Evolutionary conservation across 1,140 invertebrate species (phyloP), one percentile per base, ranked within the genome.

Genomic region (Drosophila bocki): DNA sequence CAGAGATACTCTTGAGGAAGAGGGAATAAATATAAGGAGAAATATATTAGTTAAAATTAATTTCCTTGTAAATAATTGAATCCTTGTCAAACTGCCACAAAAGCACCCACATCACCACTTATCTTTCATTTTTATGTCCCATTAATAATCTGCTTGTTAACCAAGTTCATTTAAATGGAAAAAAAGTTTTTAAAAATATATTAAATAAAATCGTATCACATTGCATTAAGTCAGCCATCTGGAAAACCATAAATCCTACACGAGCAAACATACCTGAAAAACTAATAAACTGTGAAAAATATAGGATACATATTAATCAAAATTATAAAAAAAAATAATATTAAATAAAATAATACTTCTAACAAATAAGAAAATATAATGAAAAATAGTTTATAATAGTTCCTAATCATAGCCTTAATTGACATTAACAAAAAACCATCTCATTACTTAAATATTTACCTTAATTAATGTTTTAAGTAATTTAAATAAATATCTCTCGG

Each of bases 231-330:
- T 51, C 15, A 67, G 29, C 15, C 7, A 44, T 26, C 13, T 19
- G 58, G 19, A 39, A 70, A 60, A 33, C 41, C 35, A 69, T 45
- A 51, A 44, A 47, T 44, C 26, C 29, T 13, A 17, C 22, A 26
- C 1, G 12, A 57, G 22, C 15, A 44, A 67, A 42, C 2, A 37
- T 19, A 76, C 17, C 44, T 63, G 11, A 4, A 42, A 42, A 33
- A 26, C 11, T 12, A 48, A 19, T 15, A n/a, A 33, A 33, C 3
- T 1, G 12, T 15, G 19, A 1, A 47, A 48, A 48, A 12, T 29
- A 6, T 29, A 6, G 26, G 5, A 29, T 5, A 6, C 26, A 29
- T 29, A 7, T 29, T 29, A 6, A 29, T 6, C 26, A 29, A 6
- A 29, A 29, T 29, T 29, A 6, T 29, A 29, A 29, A 26, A 22